Base-by-base conservation (phyloP, 2,888 invertebrate genomes). In the Drosophila dives region DNA sequence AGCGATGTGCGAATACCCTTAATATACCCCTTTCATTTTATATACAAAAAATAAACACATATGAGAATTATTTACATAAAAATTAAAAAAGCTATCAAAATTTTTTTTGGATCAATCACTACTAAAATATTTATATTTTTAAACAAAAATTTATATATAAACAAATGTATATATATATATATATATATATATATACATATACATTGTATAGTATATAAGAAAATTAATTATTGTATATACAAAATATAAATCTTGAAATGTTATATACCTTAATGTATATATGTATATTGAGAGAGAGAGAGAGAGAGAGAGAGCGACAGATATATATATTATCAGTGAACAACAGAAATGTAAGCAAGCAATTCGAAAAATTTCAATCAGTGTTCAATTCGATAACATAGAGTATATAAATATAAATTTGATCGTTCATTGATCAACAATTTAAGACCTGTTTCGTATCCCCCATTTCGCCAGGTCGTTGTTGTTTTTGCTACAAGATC, bases 391-490 rank as follows among this genome's bases (percentile, higher is more conserved):
- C 23, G 45, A 45, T 45, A 45, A 45, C 23, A 23, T 45, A 15
- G 23, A 45, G 45, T 45, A 45, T 2, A 23, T 45, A 45, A 23
- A 23, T 45, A 29, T 61, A 77, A 65, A 64, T 65, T 29, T 66
- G 62, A 70, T 72, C 51, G 54, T 34, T 66, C 59, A 40, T 67
- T 32, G 64, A 82, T 65, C 77, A 23, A 74, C 60, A 90, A 92
- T 78, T 88, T 91, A 86, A 91, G 95, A 97, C 97, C 94, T 96
- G 96, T 94, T 95, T 95, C 38, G 94, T 94, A 81, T 93, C 92
- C 92, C 95, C 95, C 94, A 97, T 94, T 95, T 95, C 96, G 94
- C 97, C 97, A 93, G 96, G 96, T 93, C 97, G 96, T 94, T 94
- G 95, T 94, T 95, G 93, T 93, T 94, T 95, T 93, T 92, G 94